Evolutionary conservation across 2,888 invertebrate genomes (phyloP).

Genomic region (Gastracanthus pulcherrimus): DNA sequence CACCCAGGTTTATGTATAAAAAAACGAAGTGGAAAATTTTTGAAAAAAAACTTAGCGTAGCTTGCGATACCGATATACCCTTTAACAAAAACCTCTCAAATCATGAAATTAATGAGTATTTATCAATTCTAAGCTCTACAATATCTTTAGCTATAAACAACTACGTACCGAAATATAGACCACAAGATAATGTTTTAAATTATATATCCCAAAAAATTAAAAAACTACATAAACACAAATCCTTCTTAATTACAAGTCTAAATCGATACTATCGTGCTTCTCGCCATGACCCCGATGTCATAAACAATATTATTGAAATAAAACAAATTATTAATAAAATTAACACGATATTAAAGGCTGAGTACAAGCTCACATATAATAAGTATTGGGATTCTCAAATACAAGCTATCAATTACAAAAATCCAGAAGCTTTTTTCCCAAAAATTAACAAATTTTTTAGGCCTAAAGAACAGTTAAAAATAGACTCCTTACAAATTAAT

Average conservation of each 20-base stretch:
- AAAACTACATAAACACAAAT: conserved; percentile 28
- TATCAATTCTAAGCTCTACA: no score
- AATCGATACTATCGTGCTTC: neutral
- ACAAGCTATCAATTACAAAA: neutral
- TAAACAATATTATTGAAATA: neutral
- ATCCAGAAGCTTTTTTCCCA: neutral
- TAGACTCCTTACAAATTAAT: neutral
- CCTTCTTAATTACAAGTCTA: neutral
- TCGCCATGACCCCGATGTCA: neutral
- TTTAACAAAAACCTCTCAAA: no score
- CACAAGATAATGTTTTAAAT: neutral
- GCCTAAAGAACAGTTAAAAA: no score
- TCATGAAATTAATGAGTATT: neutral
- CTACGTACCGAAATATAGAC: conserved; percentile 10
- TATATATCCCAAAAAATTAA: neutral
- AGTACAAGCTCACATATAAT: no score
- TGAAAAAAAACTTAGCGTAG: neutral
- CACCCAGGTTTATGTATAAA: neutral
- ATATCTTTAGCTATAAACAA: neutral
- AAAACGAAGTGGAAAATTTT: conserved; percentile 18
- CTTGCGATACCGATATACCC: neutral
- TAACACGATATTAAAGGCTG: neutral
- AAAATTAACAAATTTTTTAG: conserved; percentile 9
- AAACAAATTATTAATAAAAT: neutral
- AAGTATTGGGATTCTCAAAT: no score